Conservation (phyloP, 2,797 vertebrate genomes). For the Epinephelus coioides region DNA sequence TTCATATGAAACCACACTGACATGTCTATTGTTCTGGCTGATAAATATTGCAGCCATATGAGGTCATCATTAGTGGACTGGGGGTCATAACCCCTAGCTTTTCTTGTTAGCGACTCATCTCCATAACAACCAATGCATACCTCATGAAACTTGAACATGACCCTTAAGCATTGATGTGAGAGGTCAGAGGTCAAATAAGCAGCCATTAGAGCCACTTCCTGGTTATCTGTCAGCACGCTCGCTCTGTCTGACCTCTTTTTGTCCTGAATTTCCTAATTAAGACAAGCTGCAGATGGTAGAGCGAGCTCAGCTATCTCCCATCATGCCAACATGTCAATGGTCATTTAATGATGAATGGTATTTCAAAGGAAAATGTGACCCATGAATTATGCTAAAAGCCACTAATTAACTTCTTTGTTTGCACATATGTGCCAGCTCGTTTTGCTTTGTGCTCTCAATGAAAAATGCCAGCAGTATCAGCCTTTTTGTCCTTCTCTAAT, state of each 20-base stretch:
- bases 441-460: conserved; percentile 25
- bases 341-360: conserved; percentile 63
- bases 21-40: conserved; percentile 70
- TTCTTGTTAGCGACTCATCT: conserved; percentile 71
- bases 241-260: conserved; percentile 85
- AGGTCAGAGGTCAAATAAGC: conserved; percentile 88
- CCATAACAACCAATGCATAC: conserved; percentile 64
- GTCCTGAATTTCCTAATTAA: conserved; percentile 83
- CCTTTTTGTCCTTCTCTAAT: conserved; percentile 17
- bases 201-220: conserved; percentile 90
- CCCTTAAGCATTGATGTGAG: conserved; percentile 83
- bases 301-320: conserved; percentile 50
- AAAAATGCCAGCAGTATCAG: conserved; percentile 27
- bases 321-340: conserved; percentile 66
- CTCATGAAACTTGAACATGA: conserved; percentile 89
- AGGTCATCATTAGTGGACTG: conserved; percentile 77
- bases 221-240: conserved; percentile 88
- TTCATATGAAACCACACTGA: conserved; percentile 70
- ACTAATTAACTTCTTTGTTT: conserved; percentile 69
- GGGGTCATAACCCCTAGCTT: conserved; percentile 59
- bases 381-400: conserved; percentile 61
- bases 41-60: conserved; percentile 70
- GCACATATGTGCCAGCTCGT: conserved; percentile 53
- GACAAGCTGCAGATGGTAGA: conserved; percentile 68
- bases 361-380: conserved; percentile 63